A percentile compares a stretch with the other conserved stretches of the same genome.
phyloP scores from a whole-genome alignment of 2,113 vertebrate genomes.

The Dicentrarchus labrax region DNA sequence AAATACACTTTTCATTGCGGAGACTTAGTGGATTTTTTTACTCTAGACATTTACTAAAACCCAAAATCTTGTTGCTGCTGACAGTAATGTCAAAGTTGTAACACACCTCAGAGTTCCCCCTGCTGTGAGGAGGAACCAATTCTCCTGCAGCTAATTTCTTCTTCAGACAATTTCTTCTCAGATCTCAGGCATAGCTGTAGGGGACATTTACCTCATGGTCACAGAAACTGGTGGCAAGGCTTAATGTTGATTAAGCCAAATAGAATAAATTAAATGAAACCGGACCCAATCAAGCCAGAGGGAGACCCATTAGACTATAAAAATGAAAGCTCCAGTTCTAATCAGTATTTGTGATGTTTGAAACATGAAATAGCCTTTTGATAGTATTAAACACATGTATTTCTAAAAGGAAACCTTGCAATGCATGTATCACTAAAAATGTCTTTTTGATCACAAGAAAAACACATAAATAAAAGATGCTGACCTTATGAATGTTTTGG shows the following conservation, averaged over 20 bases:
- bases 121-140: slow-evolving; percentile 6
- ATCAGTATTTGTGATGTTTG: background rate
- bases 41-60: background rate
- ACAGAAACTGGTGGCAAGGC: background rate
- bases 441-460: background rate
- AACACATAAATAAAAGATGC: background rate
- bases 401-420: background rate
- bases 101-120: background rate
- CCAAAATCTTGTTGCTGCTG: slow-evolving; percentile 8
- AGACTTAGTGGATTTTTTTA: background rate
- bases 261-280: background rate
- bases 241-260: background rate
- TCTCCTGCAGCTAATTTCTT: slow-evolving; percentile 3
- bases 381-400: background rate
- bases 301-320: background rate
- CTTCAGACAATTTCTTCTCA: background rate
- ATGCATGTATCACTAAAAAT: background rate
- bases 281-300: background rate
- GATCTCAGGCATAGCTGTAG: background rate
- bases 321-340: background rate
- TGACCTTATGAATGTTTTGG: background rate
- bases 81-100: slow-evolving; percentile 19
- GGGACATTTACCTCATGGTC: background rate
- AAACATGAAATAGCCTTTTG: background rate
- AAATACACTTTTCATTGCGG: background rate